These are phyloP conservation scores for Acrocera orbiculus DNA, from an alignment of 2,888 invertebrate genomes.

Conservation along the genomic window DNA sequence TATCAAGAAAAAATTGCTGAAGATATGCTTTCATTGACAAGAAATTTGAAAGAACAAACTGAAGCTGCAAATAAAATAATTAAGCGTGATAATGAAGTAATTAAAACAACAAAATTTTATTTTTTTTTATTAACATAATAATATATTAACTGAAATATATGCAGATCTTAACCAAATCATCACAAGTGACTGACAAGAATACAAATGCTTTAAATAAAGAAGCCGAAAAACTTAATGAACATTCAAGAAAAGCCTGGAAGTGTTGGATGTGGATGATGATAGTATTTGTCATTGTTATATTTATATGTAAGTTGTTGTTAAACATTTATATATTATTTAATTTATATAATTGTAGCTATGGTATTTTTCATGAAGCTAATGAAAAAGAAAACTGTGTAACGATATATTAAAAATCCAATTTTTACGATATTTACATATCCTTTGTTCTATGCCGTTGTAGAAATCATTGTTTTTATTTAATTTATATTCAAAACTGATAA, in stretches of 20 bases:
- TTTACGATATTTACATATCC: too few relatives aligned
- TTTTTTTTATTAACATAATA: not conserved
- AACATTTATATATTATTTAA: constrained; percentile 16
- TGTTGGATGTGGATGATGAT: constrained; percentile 94
- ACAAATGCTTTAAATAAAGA: constrained; percentile 58
- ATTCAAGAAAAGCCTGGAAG: constrained; percentile 74
- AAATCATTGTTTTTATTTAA: too few relatives aligned
- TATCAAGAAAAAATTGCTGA: constrained; percentile 86
- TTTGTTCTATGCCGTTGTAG: too few relatives aligned
- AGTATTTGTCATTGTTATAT: constrained; percentile 63
- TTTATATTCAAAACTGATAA: too few relatives aligned
- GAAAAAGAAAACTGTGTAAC: constrained; percentile 55
- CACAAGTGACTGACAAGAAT: constrained; percentile 64
- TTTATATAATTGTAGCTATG: constrained; percentile 51
- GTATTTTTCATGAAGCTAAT: constrained; percentile 83
- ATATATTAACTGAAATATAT: constrained; percentile 1
- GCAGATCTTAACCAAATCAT: constrained; percentile 55
- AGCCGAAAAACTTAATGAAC: constrained; percentile 64
- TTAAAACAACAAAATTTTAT: constrained; percentile 2
- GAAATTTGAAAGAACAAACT: constrained; percentile 79
- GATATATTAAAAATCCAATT: too few relatives aligned
- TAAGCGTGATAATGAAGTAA: constrained; percentile 68
- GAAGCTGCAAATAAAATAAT: constrained; percentile 78
- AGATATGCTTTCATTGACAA: constrained; percentile 79
- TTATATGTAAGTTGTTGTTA: constrained; percentile 54